Evolutionary conservation across 2,797 vertebrate genomes (phyloP).

Genomic region (Harpagifer antarcticus): DNA sequence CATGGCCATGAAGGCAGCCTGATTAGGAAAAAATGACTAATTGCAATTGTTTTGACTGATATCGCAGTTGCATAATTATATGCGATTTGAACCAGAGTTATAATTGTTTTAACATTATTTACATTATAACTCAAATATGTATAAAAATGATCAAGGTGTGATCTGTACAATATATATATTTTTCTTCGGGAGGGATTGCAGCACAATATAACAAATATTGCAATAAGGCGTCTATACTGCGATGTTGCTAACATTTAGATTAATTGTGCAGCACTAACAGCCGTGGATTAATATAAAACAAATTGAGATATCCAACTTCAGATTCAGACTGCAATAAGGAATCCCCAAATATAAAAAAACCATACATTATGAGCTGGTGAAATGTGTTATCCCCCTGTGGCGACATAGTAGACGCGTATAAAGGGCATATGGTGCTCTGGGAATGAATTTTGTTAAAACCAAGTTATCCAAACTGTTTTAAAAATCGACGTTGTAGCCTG

Average conservation of each 20-base stretch:
- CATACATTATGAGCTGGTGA: slow-evolving; percentile 22
- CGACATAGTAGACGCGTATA: slow-evolving; percentile 19
- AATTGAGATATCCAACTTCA: background rate
- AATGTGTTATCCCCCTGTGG: slow-evolving; percentile 40
- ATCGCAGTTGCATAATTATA: too few relatives aligned
- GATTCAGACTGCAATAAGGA: slow-evolving; percentile 5
- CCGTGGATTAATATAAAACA: slow-evolving; percentile 1
- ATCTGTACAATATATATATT: too few relatives aligned
- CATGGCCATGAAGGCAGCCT: background rate
- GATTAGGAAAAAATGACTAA: too few relatives aligned
- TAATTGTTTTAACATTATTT: too few relatives aligned
- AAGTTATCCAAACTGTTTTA: slow-evolving; percentile 43
- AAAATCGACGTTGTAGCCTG: slow-evolving; percentile 35
- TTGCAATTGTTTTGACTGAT: too few relatives aligned
- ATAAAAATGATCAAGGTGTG: too few relatives aligned
- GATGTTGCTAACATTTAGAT: too few relatives aligned
- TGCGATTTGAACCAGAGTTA: too few relatives aligned
- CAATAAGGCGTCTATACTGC: too few relatives aligned
- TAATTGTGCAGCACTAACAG: background rate
- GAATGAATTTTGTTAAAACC: slow-evolving; percentile 43
- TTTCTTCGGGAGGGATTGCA: too few relatives aligned
- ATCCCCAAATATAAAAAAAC: slow-evolving; percentile 1
- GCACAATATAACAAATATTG: too few relatives aligned
- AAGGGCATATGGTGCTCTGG: slow-evolving; percentile 42
- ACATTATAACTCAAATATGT: too few relatives aligned